A percentile compares a stretch with the other conserved stretches of the same genome.
These are phyloP conservation scores for Salarias fasciatus DNA, from an alignment of 2,797 vertebrate genomes.

Conservation along the genomic window DNA sequence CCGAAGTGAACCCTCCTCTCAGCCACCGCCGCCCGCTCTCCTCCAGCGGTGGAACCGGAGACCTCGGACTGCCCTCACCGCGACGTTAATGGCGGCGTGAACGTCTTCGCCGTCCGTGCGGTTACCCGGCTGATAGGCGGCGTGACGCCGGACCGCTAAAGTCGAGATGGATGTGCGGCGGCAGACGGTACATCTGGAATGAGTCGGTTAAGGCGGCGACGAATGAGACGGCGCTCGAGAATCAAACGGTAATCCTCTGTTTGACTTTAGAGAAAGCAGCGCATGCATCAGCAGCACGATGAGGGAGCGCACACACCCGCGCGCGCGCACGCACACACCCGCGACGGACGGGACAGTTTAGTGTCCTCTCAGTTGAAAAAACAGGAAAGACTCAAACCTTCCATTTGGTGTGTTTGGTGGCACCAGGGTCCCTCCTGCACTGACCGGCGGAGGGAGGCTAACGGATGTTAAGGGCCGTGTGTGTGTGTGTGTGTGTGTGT, in stretches of 20 bases:
- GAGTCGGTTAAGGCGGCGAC: slow-evolving; percentile 37
- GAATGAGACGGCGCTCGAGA: slow-evolving; percentile 28
- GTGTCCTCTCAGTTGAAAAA: too few species aligned
- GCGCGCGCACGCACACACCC: too few species aligned
- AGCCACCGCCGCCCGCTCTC: slow-evolving; percentile 52
- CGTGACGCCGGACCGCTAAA: slow-evolving; percentile 42
- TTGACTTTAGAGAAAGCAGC: slow-evolving; percentile 29
- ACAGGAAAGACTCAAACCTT: too few species aligned
- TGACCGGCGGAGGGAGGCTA: slow-evolving; percentile 57
- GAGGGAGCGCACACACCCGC: too few species aligned
- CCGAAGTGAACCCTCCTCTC: slow-evolving; percentile 72
- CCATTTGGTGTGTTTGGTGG: too few species aligned
- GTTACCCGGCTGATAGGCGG: slow-evolving; percentile 48
- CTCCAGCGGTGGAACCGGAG: slow-evolving; percentile 62
- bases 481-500: slow-evolving; percentile 11
- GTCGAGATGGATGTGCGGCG: slow-evolving; percentile 51
- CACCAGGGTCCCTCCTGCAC: slow-evolving; percentile 39
- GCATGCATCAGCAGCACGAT: slow-evolving; percentile 28
- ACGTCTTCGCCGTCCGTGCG: slow-evolving; percentile 53
- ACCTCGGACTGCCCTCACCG: slow-evolving; percentile 54
- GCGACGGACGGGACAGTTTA: too few species aligned
- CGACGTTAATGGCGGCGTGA: slow-evolving; percentile 61
- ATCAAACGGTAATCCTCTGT: slow-evolving; percentile 37
- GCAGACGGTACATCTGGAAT: slow-evolving; percentile 51
- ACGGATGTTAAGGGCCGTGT: slow-evolving; percentile 36